phyloP scores from a whole-genome alignment of 2,888 invertebrate species.

The Hirtodrosophila alboralis region DNA sequence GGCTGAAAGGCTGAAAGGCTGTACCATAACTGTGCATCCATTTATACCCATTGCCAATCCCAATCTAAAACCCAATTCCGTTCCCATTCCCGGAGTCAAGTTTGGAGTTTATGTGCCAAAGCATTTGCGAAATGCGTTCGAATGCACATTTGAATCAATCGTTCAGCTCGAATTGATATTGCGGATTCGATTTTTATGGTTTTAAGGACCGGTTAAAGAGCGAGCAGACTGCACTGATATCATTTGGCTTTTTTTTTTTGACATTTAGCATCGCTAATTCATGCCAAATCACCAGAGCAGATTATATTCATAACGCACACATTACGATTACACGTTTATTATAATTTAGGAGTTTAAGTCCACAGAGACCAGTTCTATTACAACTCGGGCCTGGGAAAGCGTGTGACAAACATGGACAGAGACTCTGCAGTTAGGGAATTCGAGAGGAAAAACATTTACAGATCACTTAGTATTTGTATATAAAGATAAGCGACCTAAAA shows the following conservation, averaged over 20 bases:
- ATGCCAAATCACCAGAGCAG: conserved; percentile 78
- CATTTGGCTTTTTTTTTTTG: conserved; percentile 52
- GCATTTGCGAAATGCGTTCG: conserved; percentile 72
- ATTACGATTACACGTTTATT: conserved; percentile 83
- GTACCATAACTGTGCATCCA: conserved; percentile 48
- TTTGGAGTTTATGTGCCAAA: conserved; percentile 67
- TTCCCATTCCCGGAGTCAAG: conserved; percentile 36
- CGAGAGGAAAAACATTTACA: conserved; percentile 1
- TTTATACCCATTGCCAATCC: conserved; percentile 25
- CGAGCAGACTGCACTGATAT: conserved; percentile 56
- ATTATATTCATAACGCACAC: conserved; percentile 81
- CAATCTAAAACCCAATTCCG: conserved; percentile 23
- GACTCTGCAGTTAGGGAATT: not conserved
- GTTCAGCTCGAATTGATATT: conserved; percentile 45
- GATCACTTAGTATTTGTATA: conserved; percentile 50
- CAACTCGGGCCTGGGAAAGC: conserved; percentile 37
- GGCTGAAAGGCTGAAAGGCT: conserved; percentile 19
- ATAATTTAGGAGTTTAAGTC: conserved; percentile 79
- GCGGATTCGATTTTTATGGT: conserved; percentile 56
- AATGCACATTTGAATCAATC: conserved; percentile 76
- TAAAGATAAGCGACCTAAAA: conserved; percentile 54
- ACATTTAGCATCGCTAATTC: conserved; percentile 81
- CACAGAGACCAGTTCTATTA: conserved; percentile 21
- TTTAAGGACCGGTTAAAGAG: conserved; percentile 51
- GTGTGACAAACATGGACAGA: conserved; percentile 33